Base-by-base conservation (phyloP, 2,113 vertebrate genomes). In the Phyllostomus hastatus region DNA sequence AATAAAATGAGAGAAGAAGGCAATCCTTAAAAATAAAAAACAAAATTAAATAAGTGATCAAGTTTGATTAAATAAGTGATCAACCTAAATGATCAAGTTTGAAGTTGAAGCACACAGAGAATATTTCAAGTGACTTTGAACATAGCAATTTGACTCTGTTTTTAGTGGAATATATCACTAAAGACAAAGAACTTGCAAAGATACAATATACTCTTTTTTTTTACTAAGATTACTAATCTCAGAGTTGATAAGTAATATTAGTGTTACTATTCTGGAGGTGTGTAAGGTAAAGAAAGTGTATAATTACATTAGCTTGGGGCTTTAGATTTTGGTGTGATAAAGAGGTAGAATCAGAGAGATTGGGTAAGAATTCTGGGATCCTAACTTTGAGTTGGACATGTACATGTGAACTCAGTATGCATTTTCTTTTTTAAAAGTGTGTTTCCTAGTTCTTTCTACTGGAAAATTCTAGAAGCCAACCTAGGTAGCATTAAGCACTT, bases 371-470 rank as follows among this genome's bases (percentile, higher is more conserved):
- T 82, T 31, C 73, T 86, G 43, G 79, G 5, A 54, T 66, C 79
- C n/a, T 75, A 64, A 88, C 73, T 84, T 93, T 95, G 67, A 85
- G 66, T 91, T 88, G 79, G n/a, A 87, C 80, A 59, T 95, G 31
- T 93, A 24, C 59, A 31, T 93, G 50, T 84, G 48, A 88, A 83
- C 38, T 95, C 41, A 81, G 28, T 50, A 38, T 92, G 10, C 46
- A 38, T 91, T 95, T 78, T 88, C 52, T 43, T 59, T 90, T 80
- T 52, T 5, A 70, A 76, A 93, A 89, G 43, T 67, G 14, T 81
- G 35, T 90, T 95, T 90, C 33, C 81, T 95, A 52, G 10, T 88
- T 80, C 43, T 81, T 35, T 82, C 28, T 95, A 28, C 50, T 95
- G 46, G 86, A 92, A 91, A 87, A 76, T 80, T 46, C 38, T 64